Evolutionary conservation across 2,797 vertebrate species (phyloP), one percentile per base, ranked within the genome.

Genomic region (Tamandua tetradactyla): DNA sequence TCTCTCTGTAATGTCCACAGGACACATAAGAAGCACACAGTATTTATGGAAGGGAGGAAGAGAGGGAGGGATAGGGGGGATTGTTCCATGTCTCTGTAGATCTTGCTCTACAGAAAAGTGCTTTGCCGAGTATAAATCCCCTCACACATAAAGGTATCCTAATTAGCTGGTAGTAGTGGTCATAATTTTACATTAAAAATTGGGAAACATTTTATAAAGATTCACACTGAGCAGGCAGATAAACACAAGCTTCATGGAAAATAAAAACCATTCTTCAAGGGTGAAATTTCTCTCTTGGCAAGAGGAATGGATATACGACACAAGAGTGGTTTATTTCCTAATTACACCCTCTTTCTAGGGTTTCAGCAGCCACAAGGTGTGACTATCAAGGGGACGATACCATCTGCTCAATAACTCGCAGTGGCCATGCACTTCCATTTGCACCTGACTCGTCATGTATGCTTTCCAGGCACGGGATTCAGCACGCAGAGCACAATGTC

Each of bases 351-450:
- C 62, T 89, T 66, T 83, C 92, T 93, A 82, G 88, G 75, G 89
- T 94, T 95, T 92, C 85, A n/a, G 61, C 25, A 66, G 74, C 61
- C n/a, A 30, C 52, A 75, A 66, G 74, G 47, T 82, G 30, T 81
- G 30, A 66, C 3, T 10, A 76, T 81, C 68, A 52, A 69, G 64
- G 25, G 80, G 76, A 64, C 61, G 61, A 72, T 23, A 15, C 75
- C 85, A 30, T 81, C 85, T 94, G 68, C 84, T 81, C 3, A 0
- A n/a, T 66, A 35, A 20, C 35, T 44, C 22, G 6, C 89, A 3
- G 3, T 4, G 40, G 17, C 0, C 35, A 61, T 40, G 85, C 0
- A 57, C 42, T 72, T 42, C 15, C 44, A 64, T 49, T 42, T 35
- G 18, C 5, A 35, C 27, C 1, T 3, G 27, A 42, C 37, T 17